Evolutionary conservation across 2,113 vertebrate genomes (phyloP).

Genomic region (Pseudopodoces humilis): DNA sequence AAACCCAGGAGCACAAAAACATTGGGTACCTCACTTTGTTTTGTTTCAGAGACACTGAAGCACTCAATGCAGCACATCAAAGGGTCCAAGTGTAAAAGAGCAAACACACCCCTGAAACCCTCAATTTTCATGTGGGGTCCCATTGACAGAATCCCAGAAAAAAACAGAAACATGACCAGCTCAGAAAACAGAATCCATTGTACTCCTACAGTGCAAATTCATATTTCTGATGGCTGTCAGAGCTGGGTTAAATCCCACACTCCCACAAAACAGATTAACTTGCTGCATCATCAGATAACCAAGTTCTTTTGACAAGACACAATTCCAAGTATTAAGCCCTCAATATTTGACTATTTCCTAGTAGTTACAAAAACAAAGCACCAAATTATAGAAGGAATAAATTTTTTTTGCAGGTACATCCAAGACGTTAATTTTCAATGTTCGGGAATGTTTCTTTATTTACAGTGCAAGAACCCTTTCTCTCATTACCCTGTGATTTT

Average conservation of each 20-base stretch:
- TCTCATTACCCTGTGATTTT: neutral
- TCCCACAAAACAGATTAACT: neutral
- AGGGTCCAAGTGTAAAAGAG: neutral
- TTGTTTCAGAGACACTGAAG: neutral
- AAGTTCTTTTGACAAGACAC: neutral
- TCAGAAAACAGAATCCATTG: neutral
- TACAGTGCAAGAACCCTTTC: neutral
- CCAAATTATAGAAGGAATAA: neutral
- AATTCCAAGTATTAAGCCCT: neutral
- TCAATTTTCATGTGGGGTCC: neutral
- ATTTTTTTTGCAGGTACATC: neutral
- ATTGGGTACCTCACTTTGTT: neutral
- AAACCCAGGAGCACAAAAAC: neutral
- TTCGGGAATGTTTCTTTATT: constrained; percentile 10
- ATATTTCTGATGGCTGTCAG: neutral
- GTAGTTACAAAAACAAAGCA: neutral
- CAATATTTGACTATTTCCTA: neutral
- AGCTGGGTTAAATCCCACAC: fast-evolving
- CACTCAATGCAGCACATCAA: neutral
- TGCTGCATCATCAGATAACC: neutral
- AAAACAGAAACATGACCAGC: neutral
- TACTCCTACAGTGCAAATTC: neutral
- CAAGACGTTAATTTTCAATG: neutral
- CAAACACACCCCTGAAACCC: neutral
- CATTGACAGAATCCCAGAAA: neutral